These are phyloP conservation scores for Murina feae DNA, from an alignment of 2,113 vertebrate species.

Conservation along the genomic window DNA sequence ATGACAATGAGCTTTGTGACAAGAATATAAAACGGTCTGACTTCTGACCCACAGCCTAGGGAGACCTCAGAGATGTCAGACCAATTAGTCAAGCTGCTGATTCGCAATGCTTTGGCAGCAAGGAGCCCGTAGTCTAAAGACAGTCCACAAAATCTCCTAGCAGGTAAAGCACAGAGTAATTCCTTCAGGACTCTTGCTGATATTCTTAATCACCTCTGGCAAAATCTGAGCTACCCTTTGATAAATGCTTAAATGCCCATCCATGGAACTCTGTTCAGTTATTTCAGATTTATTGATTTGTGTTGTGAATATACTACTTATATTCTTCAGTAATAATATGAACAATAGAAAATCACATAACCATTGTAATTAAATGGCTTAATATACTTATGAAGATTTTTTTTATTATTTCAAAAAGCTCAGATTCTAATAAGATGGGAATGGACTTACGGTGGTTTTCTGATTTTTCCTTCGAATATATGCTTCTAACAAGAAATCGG, in stretches of 20 bases:
- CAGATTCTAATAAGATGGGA: constrained; percentile 33
- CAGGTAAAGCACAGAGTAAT: neutral
- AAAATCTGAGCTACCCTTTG: neutral
- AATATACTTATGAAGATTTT: neutral
- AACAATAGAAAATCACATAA: constrained; percentile 42
- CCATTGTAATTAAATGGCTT: constrained; percentile 41
- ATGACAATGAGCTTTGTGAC: neutral
- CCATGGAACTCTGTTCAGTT: neutral
- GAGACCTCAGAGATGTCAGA: neutral
- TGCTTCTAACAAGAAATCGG: constrained; percentile 23
- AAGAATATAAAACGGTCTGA: neutral
- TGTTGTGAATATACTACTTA: neutral
- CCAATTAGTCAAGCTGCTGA: constrained; percentile 4
- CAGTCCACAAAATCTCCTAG: neutral
- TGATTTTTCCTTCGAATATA: constrained; percentile 21
- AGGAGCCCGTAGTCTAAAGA: neutral
- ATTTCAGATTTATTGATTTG: constrained; percentile 39
- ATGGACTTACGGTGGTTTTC: constrained; percentile 10
- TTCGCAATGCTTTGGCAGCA: neutral
- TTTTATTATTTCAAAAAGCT: constrained; percentile 30
- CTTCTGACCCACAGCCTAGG: neutral
- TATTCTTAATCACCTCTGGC: neutral
- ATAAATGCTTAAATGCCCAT: constrained; percentile 17
- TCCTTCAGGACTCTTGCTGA: neutral
- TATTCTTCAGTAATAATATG: constrained; percentile 17